Conservation (phyloP, 1,140 invertebrate genomes). For the Melitaea cinxia region DNA sequence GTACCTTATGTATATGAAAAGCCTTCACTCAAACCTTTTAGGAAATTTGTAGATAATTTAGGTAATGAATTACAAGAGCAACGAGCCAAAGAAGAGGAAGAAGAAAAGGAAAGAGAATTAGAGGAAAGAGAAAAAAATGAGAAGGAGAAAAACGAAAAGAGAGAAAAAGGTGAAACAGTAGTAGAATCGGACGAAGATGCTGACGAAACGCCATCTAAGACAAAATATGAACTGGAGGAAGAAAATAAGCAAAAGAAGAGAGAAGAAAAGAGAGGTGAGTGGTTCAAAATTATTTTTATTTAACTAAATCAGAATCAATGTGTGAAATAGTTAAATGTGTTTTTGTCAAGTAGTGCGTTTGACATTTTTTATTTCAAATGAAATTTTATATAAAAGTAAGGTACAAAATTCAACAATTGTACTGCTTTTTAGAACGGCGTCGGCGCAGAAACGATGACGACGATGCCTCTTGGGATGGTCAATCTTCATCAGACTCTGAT, state of each 20-base stretch:
- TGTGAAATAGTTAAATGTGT: no score
- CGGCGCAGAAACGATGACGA: constrained; percentile 60
- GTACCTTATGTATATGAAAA: constrained; percentile 96
- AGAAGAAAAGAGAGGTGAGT: constrained; percentile 61
- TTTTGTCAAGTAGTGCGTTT: no score
- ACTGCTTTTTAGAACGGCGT: constrained; percentile 42
- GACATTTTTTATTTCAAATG: no score
- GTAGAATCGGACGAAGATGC: constrained; percentile 49
- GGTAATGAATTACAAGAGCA: constrained; percentile 85
- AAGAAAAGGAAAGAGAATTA: constrained; percentile 62
- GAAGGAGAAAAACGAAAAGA: constrained; percentile 56
- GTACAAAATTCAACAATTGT: background rate
- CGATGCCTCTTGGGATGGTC: constrained; percentile 76
- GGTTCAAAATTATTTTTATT: constrained; percentile 12
- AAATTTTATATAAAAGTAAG: background rate
- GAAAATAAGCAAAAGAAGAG: constrained; percentile 54
- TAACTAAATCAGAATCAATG: background rate
- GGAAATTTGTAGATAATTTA: constrained; percentile 87
- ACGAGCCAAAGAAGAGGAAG: constrained; percentile 66
- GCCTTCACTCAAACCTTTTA: constrained; percentile 89
- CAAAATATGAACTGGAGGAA: constrained; percentile 48
- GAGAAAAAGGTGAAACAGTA: constrained; percentile 56
- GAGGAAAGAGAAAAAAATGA: constrained; percentile 61
- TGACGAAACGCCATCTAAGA: constrained; percentile 48
- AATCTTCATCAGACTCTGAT: constrained; percentile 79